Evolutionary conservation across 1,140 invertebrate genomes (phyloP), one percentile per base, ranked within the genome.

Genomic region (Panonychus citri): DNA sequence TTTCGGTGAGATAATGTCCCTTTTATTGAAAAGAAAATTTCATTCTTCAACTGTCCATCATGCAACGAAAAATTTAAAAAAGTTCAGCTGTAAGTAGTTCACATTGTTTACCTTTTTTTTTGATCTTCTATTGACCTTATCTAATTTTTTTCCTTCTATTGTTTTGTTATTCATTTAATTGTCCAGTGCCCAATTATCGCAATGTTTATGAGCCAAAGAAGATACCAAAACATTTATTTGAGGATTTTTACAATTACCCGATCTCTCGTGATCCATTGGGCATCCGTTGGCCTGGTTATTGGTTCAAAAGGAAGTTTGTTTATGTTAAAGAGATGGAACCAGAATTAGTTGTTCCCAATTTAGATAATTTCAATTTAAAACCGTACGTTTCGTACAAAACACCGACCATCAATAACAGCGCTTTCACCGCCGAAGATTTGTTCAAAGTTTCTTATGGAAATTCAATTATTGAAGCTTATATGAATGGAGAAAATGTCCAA

Each of bases 341-440:
- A 13, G 82, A 94, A 67, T 65, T 95, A 17, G 78, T 96, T 59
- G 89, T 95, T 19, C 91, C 91, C 1, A 79, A 93, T 67, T 70
- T 96, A 4, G 80, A 75, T 61, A 78, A 73, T 59, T 78, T 76
- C 52, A 67, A 78, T 70, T 71, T 96, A 26, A 91, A 90, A 69
- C 86, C 91, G 0, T 96, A 96, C 66, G 90, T 95, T 0, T 86
- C 85, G 0, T 95, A 94, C 63, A 76, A 75, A 69, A 75, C 77
- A 0, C 70, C 75, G 12, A 79, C 86, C 54, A 74, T 90, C 3
- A 65, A 72, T 15, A 81, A 88, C 67, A 75, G 77, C 10, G 77
- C 83, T 68, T 87, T 89, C 62, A 88, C 84, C 17, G 71, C 87
- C 10, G 66, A 86, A 70, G 78, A 87, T 66, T 71, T 94, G 19